phyloP scores from a whole-genome alignment of 2,888 invertebrate species.

The Hirudinaria manillensis region DNA sequence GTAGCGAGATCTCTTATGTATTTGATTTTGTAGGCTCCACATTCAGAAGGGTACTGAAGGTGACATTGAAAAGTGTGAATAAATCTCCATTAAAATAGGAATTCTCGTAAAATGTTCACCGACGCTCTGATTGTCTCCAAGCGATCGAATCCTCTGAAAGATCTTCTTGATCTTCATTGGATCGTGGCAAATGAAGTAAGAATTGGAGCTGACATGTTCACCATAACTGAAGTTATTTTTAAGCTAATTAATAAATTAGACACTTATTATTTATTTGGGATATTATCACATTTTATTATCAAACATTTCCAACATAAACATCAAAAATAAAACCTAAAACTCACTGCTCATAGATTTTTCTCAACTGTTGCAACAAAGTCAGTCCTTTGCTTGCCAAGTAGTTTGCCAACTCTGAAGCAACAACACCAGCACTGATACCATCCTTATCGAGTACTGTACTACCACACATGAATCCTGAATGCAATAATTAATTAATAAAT shows the following conservation, averaged over 20 bases:
- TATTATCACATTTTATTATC: neutral
- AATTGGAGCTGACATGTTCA: slow-evolving; percentile 77
- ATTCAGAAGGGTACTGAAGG: slow-evolving; percentile 55
- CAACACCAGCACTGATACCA: slow-evolving; percentile 81
- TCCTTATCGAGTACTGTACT: slow-evolving; percentile 85
- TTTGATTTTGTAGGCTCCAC: slow-evolving; percentile 58
- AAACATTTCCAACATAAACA: neutral
- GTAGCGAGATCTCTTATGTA: slow-evolving; percentile 80
- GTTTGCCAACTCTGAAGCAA: slow-evolving; percentile 69
- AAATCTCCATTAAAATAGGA: neutral
- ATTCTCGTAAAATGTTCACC: neutral
- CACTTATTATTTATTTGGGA: neutral
- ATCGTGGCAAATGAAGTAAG: slow-evolving; percentile 82
- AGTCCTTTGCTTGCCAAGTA: slow-evolving; percentile 60
- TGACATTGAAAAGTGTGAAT: neutral
- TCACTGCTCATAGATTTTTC: slow-evolving; percentile 64
- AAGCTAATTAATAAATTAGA: neutral
- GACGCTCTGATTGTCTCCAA: neutral
- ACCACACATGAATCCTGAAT: slow-evolving; percentile 80
- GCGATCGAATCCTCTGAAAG: slow-evolving; percentile 70
- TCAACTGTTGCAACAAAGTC: slow-evolving; percentile 59
- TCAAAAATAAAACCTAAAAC: neutral
- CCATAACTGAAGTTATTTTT: slow-evolving; percentile 66
- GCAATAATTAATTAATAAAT: neutral
- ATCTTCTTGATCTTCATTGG: slow-evolving; percentile 65